Conservation (phyloP, 2,888 invertebrate genomes). For the Phengaris alcon region DNA sequence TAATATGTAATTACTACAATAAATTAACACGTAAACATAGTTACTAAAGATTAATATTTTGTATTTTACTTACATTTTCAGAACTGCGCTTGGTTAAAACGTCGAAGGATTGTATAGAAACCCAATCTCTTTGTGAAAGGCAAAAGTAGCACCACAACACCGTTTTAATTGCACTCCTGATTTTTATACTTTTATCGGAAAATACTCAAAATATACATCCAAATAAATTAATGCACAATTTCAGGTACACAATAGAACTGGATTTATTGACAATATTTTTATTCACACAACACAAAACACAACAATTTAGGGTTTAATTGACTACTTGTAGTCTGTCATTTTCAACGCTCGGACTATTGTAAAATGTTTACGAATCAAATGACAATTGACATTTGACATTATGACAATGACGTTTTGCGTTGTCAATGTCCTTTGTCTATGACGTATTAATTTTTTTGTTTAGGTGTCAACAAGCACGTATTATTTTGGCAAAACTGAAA, state of each 20-base stretch:
- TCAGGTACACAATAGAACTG: constrained; percentile 8
- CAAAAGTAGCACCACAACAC: constrained; percentile 43
- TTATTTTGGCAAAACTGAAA: background rate
- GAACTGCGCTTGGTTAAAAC: constrained; percentile 46
- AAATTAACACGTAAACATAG: background rate
- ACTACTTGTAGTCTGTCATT: constrained; percentile 13
- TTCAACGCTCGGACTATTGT: background rate
- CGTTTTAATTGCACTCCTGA: constrained; percentile 40
- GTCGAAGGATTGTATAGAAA: constrained; percentile 46
- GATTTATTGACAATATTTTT: constrained; percentile 20
- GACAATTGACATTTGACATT: background rate
- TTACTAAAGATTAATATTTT: background rate
- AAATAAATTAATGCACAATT: constrained; percentile 18
- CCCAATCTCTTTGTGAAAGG: constrained; percentile 65
- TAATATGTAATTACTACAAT: background rate
- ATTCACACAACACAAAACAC: constrained; percentile 24
- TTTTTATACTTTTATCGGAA: background rate
- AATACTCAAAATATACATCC: constrained; percentile 25
- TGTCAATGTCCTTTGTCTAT: constrained; percentile 12
- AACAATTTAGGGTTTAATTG: constrained; percentile 5
- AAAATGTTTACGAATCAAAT: constrained; percentile 7
- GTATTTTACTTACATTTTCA: constrained; percentile 51
- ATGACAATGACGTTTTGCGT: background rate
- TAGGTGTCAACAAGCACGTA: background rate
- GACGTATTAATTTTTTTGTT: background rate